Conservation (phyloP, 37 sponge, comb jelly and placozoan species). For the Ephydatia muelleri region DNA sequence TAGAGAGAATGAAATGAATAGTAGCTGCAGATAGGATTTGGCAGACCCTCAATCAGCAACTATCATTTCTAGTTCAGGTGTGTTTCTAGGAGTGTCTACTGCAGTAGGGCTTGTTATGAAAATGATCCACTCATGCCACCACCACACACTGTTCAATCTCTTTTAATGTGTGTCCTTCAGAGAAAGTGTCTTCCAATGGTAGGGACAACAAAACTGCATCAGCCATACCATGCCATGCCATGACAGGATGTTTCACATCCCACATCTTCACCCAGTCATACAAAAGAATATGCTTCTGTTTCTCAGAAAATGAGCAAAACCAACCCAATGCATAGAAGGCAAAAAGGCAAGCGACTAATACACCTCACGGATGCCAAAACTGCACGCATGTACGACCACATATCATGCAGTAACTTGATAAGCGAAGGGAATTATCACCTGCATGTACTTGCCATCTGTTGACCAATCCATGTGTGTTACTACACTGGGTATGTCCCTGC, state of each 20-base stretch:
- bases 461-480: constrained; percentile 95
- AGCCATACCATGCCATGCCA: background rate
- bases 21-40: background rate
- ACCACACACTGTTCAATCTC: background rate
- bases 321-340: background rate
- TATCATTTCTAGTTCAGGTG: background rate
- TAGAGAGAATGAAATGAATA: too few species aligned
- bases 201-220: background rate
- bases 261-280: background rate
- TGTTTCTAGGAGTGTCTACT: background rate
- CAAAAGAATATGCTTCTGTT: background rate
- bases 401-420: background rate
- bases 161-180: background rate
- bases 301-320: background rate
- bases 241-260: too few species aligned
- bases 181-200: background rate
- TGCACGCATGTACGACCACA: background rate
- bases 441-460: constrained; percentile 61
- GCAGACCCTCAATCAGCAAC: background rate
- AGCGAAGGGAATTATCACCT: constrained; percentile 32
- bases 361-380: background rate
- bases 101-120: background rate
- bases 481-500: constrained; percentile 72
- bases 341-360: background rate
- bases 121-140: background rate